Conservation (phyloP, 2,113 vertebrate species). For the Pachyramphus minor region DNA sequence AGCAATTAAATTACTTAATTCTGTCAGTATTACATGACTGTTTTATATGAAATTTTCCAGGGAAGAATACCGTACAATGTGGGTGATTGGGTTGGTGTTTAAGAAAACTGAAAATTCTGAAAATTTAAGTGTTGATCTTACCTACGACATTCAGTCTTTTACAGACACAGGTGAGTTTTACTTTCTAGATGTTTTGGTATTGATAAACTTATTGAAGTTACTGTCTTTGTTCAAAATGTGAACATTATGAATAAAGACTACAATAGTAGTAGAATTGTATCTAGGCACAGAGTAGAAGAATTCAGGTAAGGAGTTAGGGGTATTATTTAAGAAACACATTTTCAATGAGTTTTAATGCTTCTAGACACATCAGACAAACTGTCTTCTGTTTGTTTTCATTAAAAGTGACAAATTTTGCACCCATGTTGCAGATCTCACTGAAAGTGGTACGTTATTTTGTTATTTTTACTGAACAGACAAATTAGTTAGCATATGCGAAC, state of each 20-base stretch:
- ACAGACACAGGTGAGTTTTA: conserved; percentile 81
- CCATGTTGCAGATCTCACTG: background rate
- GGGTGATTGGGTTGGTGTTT: conserved; percentile 89
- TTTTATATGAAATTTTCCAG: conserved; percentile 65
- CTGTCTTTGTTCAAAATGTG: background rate
- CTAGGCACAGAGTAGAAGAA: background rate
- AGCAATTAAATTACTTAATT: background rate
- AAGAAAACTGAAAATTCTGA: conserved; percentile 89
- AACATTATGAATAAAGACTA: background rate
- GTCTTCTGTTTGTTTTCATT: background rate
- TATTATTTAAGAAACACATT: background rate
- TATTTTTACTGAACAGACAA: background rate
- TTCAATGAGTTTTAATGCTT: background rate
- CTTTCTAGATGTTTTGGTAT: background rate
- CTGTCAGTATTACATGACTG: background rate
- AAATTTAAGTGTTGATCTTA: conserved; percentile 88
- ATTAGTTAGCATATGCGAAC: background rate
- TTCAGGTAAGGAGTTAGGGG: background rate
- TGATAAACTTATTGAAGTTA: background rate
- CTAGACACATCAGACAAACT: background rate
- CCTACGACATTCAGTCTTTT: conserved; percentile 87
- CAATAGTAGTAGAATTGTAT: background rate
- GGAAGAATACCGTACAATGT: conserved; percentile 87
- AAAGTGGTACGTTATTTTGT: background rate
- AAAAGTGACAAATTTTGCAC: background rate